Conservation (phyloP, 2,888 invertebrate species). For the Chaetogeoica ovagalla region DNA sequence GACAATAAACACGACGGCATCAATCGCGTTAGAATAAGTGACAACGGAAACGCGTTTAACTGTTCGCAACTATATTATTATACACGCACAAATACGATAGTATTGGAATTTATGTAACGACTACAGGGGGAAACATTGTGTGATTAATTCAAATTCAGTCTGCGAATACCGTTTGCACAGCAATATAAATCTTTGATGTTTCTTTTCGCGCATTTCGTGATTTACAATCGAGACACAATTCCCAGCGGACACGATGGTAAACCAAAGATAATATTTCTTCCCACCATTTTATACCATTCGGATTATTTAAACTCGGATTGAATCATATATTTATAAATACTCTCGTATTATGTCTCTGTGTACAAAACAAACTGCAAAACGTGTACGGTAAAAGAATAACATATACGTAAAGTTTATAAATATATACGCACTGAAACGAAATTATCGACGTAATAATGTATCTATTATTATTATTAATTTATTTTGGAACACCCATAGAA, state of each 20-base stretch:
- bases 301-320: too few species aligned
- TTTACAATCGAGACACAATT: neutral
- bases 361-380: too few species aligned
- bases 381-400: too few species aligned
- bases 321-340: too few species aligned
- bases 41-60: neutral
- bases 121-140: neutral
- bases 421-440: too few species aligned
- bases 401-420: too few species aligned
- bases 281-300: too few species aligned
- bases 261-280: neutral
- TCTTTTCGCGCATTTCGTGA: neutral
- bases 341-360: too few species aligned
- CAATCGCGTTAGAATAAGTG: neutral
- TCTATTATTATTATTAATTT: too few species aligned
- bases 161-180: neutral
- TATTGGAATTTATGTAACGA: neutral
- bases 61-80: too few species aligned
- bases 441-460: too few species aligned
- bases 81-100: neutral
- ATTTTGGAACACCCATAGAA: too few species aligned
- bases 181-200: neutral
- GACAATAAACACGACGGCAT: neutral
- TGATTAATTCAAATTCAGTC: constrained; percentile 24
- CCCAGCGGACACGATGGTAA: neutral